Base-by-base conservation (phyloP, 2,113 vertebrate genomes). In the Chloroceryle aenea region DNA sequence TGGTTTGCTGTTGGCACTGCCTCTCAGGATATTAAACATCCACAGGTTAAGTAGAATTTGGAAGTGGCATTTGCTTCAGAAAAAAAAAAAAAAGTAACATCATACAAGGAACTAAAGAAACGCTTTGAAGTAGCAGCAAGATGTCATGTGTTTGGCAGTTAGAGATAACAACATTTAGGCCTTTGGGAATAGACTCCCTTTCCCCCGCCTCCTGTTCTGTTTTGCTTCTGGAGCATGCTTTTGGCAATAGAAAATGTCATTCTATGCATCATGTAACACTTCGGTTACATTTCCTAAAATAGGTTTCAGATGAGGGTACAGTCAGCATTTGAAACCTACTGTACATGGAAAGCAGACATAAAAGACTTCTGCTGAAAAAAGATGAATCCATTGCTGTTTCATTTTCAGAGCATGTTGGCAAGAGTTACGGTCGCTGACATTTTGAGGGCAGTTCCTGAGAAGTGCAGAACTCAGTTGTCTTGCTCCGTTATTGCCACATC, bases 401-500 rank as follows among this genome's bases (percentile, higher is more conserved):
- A 22, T 82, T 90, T 88, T 29, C 52, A 48, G 87, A 86, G 32
- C 0, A 0, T 47, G 30, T 87, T 96, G 95, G 91, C 90, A 94
- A 86, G 86, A 89, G 40, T n/a, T 95, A 68, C 5, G 5, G n/a
- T 94, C 8, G 2, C 78, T 95, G 96, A 89, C 89, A 71, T 90
- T 96, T 93, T 82, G 48, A 80, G 94, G 91, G 38, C 79, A 89
- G 79, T 64, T 93, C 71, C 78, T n/a, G 87, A 77, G 91, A 91
- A 87, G 43, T 42, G 58, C 67, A 81, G 73, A 85, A 53, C 66
- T 94, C 45, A 0, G 76, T 96, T 87, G 92, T 95, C 86, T 78
- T 96, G 90, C 83, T 97, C 89, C 81, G 78, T 89, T 97, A 47
- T 82, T 94, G 93, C 96, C 87, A 75, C 72, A 85, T 95, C 94